Evolutionary conservation across 2,797 vertebrate genomes (phyloP).

Genomic region (Jordanella pulchra): DNA sequence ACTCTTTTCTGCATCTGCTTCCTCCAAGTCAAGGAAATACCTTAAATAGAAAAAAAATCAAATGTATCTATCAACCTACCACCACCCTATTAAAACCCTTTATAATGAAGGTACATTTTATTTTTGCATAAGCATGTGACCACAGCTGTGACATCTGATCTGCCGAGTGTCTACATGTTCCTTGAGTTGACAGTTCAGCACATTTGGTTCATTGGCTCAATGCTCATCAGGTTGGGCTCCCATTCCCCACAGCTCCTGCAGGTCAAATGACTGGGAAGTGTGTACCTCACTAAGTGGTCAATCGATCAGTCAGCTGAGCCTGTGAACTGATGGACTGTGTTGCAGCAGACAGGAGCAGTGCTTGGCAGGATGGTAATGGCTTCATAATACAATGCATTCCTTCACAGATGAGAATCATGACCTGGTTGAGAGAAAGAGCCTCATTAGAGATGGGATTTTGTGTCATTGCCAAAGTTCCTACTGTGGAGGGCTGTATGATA

Average conservation of each 20-base stretch:
- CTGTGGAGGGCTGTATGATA: neutral
- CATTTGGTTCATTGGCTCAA: slow-evolving; percentile 51
- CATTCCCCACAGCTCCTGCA: slow-evolving; percentile 59
- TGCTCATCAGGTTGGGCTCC: slow-evolving; percentile 69
- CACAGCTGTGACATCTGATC: slow-evolving; percentile 7
- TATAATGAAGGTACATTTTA: slow-evolving; percentile 7
- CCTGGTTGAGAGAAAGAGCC: slow-evolving; percentile 9
- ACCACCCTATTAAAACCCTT: no score
- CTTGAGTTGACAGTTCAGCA: slow-evolving; percentile 33
- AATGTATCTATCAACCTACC: no score
- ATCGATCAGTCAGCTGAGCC: slow-evolving; percentile 62
- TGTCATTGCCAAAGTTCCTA: neutral
- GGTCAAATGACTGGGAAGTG: slow-evolving; percentile 69
- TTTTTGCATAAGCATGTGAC: slow-evolving; percentile 1
- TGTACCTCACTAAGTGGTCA: slow-evolving; percentile 68
- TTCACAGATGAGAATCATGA: slow-evolving; percentile 31
- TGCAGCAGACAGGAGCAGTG: slow-evolving; percentile 34
- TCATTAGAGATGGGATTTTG: slow-evolving; percentile 13
- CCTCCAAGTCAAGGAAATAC: neutral
- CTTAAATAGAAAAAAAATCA: neutral
- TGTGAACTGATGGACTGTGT: slow-evolving; percentile 53
- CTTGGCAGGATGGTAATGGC: slow-evolving; percentile 40
- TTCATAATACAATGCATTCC: slow-evolving; percentile 42
- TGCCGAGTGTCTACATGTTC: slow-evolving; percentile 31
- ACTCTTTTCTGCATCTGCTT: neutral